These are phyloP conservation scores for Halcyon malimbica DNA, from an alignment of 2,113 vertebrate species.

Conservation along the genomic window DNA sequence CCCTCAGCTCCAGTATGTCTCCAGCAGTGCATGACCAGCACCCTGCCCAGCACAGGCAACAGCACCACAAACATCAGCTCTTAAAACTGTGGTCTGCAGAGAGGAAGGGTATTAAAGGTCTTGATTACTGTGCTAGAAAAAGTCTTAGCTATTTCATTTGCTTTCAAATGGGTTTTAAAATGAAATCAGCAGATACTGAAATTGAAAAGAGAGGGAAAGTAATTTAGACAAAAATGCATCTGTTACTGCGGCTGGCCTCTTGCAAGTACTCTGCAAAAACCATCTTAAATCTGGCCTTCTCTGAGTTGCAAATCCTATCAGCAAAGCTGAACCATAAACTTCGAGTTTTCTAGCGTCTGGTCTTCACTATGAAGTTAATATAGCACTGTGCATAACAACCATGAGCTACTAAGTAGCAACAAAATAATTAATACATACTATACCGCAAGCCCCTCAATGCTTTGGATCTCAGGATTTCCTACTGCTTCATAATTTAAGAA, in stretches of 20 bases:
- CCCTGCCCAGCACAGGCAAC: neutral
- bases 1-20: neutral
- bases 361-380: slow-evolving; percentile 5
- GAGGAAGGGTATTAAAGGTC: neutral
- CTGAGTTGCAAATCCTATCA: slow-evolving; percentile 39
- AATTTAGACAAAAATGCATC: slow-evolving; percentile 49
- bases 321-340: slow-evolving; percentile 27
- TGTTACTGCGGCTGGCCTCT: neutral
- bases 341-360: neutral
- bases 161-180: slow-evolving; percentile 43
- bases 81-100: neutral
- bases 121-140: neutral
- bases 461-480: slow-evolving; percentile 10
- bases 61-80: neutral
- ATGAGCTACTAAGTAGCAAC: slow-evolving; percentile 13
- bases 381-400: neutral
- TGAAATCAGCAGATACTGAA: slow-evolving; percentile 43
- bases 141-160: slow-evolving; percentile 15
- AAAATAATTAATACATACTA: neutral
- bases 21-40: neutral
- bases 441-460: neutral
- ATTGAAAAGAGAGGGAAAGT: slow-evolving; percentile 36
- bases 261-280: neutral
- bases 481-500: slow-evolving; percentile 5
- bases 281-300: neutral